These are phyloP conservation scores for Podabrus alpinus DNA, from an alignment of 2,888 invertebrate species.

Conservation along the genomic window DNA sequence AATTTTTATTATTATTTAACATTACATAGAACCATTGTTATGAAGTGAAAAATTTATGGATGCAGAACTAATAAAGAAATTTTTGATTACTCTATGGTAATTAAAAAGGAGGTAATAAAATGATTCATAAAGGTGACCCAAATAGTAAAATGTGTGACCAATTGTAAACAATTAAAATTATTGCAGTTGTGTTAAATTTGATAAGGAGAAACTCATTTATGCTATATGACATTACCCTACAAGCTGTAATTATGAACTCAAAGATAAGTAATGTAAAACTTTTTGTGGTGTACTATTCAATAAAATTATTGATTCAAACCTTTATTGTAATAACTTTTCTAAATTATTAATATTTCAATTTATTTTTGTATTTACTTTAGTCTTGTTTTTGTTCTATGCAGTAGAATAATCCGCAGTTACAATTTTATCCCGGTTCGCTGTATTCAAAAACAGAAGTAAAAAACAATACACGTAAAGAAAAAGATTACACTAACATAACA, in stretches of 20 bases:
- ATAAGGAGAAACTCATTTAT: background rate
- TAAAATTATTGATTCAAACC: background rate
- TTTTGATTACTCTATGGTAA: background rate
- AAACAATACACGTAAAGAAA: background rate
- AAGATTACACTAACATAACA: background rate
- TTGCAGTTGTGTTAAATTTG: background rate
- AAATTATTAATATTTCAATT: background rate
- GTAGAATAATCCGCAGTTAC: background rate
- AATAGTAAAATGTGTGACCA: background rate
- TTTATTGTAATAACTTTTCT: background rate
- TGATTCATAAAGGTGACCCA: background rate
- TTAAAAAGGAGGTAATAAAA: background rate
- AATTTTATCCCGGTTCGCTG: background rate
- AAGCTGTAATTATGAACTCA: too few species aligned
- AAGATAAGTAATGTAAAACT: background rate
- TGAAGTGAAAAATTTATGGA: background rate
- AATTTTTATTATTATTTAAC: background rate
- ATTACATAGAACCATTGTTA: background rate
- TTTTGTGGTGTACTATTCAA: background rate
- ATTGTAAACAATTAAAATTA: background rate
- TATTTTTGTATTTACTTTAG: background rate
- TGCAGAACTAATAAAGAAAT: background rate
- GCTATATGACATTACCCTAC: background rate
- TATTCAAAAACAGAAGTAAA: background rate
- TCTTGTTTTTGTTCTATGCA: background rate